Evolutionary conservation across 2,113 vertebrate genomes (phyloP).

Genomic region (Podarcis raffonei): DNA sequence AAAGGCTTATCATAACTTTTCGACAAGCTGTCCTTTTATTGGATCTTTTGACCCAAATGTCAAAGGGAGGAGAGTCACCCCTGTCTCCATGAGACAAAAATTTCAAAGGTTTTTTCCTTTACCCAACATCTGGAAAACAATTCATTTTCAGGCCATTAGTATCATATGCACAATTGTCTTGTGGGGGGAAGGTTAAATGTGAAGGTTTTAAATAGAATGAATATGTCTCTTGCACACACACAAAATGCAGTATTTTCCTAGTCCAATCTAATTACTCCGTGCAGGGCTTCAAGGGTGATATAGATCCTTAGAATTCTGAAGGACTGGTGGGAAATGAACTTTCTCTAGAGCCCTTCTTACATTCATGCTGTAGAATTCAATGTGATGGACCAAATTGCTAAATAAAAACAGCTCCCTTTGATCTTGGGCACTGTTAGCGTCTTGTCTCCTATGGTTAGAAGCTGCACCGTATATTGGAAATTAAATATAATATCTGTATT

Average conservation of each 20-base stretch:
- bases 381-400: conserved; percentile 46
- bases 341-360: conserved; percentile 44
- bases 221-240: conserved; percentile 64
- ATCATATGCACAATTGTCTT: conserved; percentile 63
- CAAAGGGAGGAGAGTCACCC: conserved; percentile 57
- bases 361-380: conserved; percentile 48
- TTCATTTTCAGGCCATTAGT: conserved; percentile 59
- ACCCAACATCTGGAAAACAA: conserved; percentile 34
- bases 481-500: conserved; percentile 8
- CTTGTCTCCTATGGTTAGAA: conserved; percentile 25
- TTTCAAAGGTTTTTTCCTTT: background rate
- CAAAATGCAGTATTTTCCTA: conserved; percentile 76
- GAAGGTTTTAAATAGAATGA: conserved; percentile 72
- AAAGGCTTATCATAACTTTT: conserved; percentile 62
- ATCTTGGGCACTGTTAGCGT: conserved; percentile 19
- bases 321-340: no score
- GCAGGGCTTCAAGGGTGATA: conserved; percentile 50
- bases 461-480: background rate
- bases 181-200: conserved; percentile 48
- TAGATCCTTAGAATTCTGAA: conserved; percentile 45
- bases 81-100: conserved; percentile 56
- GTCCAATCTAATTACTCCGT: conserved; percentile 62
- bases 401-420: conserved; percentile 42
- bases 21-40: conserved; percentile 53
- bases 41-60: conserved; percentile 60